These are phyloP conservation scores for Drosophila tanythrix DNA, from an alignment of 2,888 invertebrate species.

Conservation along the genomic window DNA sequence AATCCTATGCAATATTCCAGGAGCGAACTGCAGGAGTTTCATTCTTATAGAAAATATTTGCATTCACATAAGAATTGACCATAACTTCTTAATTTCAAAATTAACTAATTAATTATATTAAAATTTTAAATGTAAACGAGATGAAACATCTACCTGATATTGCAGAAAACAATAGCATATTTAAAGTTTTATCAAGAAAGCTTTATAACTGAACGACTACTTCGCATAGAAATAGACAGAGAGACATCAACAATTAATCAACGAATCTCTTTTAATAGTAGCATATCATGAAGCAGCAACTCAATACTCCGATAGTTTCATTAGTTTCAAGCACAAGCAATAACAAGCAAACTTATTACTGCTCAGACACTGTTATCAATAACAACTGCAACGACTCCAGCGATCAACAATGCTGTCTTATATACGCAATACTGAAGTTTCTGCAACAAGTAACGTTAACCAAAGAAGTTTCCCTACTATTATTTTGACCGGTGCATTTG, in stretches of 20 bases:
- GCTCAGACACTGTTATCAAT: background rate
- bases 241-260: background rate
- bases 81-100: background rate
- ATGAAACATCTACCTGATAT: background rate
- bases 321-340: background rate
- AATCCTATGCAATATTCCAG: background rate
- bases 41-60: background rate
- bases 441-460: too few relatives aligned
- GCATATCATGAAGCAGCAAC: too few relatives aligned
- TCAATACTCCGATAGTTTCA: too few relatives aligned
- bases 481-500: background rate
- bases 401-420: background rate
- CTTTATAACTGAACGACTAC: background rate
- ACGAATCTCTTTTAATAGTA: background rate
- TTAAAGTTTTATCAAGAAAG: background rate
- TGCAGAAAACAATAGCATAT: background rate
- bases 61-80: background rate
- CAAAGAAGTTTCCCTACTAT: background rate
- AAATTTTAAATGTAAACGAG: background rate
- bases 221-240: background rate
- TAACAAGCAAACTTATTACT: background rate
- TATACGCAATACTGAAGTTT: background rate
- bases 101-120: background rate
- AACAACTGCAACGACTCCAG: background rate
- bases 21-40: too few relatives aligned